Evolutionary conservation across 2,797 vertebrate genomes (phyloP).

Genomic region (Gymnoscopelus braueri): DNA sequence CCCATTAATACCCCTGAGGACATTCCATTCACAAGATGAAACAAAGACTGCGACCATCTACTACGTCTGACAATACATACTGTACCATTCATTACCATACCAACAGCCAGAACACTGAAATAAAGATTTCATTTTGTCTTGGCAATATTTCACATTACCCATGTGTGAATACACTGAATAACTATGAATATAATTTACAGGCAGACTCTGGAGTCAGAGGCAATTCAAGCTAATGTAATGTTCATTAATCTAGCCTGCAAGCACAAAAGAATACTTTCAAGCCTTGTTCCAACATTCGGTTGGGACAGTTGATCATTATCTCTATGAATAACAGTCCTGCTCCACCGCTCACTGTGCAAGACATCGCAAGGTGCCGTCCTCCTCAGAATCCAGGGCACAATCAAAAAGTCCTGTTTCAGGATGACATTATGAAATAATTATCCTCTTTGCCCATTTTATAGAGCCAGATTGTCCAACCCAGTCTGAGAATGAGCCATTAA

Average conservation of each 20-base stretch:
- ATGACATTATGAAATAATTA: conserved; percentile 48
- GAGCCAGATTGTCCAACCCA: conserved; percentile 27
- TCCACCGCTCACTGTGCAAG: background rate
- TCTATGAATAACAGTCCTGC: conserved; percentile 1
- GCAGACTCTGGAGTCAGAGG: background rate
- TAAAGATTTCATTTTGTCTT: conserved; percentile 11
- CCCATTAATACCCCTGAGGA: conserved; percentile 65
- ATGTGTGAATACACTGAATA: conserved; percentile 19
- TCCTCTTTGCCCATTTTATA: conserved; percentile 23
- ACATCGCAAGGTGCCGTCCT: background rate
- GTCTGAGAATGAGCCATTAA: conserved; percentile 46
- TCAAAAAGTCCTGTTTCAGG: conserved; percentile 13
- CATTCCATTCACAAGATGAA: conserved; percentile 48
- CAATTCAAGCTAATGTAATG: background rate
- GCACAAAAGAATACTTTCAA: too few relatives aligned
- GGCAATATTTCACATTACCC: conserved; percentile 24
- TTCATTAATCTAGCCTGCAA: background rate
- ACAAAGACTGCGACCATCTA: conserved; percentile 44
- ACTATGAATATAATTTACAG: conserved; percentile 20
- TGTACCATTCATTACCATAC: too few relatives aligned
- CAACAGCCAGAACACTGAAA: conserved; percentile 48
- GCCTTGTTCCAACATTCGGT: too few relatives aligned
- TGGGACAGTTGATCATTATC: too few relatives aligned
- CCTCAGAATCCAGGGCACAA: conserved; percentile 9
- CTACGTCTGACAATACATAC: conserved; percentile 51